These are phyloP conservation scores for Arrhopalites spinosus DNA, from an alignment of 2,888 invertebrate genomes.

Conservation along the genomic window DNA sequence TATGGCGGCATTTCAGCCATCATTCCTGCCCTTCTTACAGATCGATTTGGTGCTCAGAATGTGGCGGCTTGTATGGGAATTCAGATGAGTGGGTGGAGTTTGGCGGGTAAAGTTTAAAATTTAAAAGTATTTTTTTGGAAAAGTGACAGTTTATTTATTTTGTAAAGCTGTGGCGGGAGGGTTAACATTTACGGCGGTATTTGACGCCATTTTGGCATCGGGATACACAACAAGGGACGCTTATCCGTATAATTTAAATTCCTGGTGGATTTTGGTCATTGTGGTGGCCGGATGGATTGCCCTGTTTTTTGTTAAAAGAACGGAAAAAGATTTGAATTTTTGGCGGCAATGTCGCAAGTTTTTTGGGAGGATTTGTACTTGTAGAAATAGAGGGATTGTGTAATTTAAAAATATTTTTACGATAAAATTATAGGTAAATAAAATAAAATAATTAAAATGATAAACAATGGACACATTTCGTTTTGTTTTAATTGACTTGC, in stretches of 20 bases:
- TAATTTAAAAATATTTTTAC: background rate
- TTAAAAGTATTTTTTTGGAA: no score
- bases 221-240: slow-evolving; percentile 36
- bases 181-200: slow-evolving; percentile 46
- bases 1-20: slow-evolving; percentile 36
- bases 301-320: slow-evolving; percentile 44
- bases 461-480: no score
- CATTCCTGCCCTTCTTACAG: slow-evolving; percentile 37
- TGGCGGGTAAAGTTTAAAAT: no score
- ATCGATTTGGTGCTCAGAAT: slow-evolving; percentile 45
- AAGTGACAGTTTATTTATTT: no score
- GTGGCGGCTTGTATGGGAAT: slow-evolving; percentile 51
- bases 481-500: no score
- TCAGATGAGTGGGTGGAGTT: slow-evolving; percentile 49
- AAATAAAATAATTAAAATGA: background rate
- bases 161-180: slow-evolving; percentile 38
- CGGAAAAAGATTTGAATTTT: slow-evolving; percentile 41
- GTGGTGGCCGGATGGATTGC: slow-evolving; percentile 45
- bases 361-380: no score
- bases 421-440: background rate
- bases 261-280: slow-evolving; percentile 48
- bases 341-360: background rate
- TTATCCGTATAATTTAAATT: slow-evolving; percentile 50
- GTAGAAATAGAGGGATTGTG: no score
- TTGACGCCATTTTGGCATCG: slow-evolving; percentile 21